Conservation (phyloP, 2,888 invertebrate species). For the Elmis aenea region DNA sequence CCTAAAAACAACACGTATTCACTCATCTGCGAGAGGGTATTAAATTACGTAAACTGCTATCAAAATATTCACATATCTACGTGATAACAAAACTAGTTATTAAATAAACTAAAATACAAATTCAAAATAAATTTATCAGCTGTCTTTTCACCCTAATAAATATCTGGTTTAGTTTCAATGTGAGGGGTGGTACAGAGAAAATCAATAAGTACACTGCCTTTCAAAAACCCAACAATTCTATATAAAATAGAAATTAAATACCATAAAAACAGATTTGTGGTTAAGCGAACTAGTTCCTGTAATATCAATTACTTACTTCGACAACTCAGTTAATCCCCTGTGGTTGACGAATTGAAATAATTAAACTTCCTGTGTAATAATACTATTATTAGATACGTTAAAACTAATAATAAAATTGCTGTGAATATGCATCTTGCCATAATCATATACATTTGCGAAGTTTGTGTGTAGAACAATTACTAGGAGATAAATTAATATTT, state of each 20-base stretch:
- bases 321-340: conserved; percentile 8
- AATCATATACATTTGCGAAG: conserved; percentile 30
- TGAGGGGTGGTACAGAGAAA: too few species aligned
- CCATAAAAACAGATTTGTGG: conserved; percentile 10
- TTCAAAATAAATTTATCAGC: too few species aligned
- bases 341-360: conserved; percentile 25
- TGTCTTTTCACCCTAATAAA: too few species aligned
- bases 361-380: conserved; percentile 42
- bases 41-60: too few species aligned
- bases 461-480: too few species aligned
- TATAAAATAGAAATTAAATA: conserved; percentile 9
- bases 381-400: conserved; percentile 40
- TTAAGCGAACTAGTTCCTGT: conserved; percentile 4
- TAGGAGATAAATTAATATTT: too few species aligned
- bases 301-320: conserved; percentile 17
- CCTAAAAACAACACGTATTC: too few species aligned
- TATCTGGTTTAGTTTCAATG: too few species aligned
- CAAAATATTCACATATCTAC: too few species aligned
- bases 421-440: conserved; percentile 43
- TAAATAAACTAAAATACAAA: too few species aligned
- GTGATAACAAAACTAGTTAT: too few species aligned
- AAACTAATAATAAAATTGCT: conserved; percentile 36
- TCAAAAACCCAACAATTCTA: conserved; percentile 11
- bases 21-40: too few species aligned
- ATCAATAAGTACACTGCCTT: conserved; percentile 29